These are phyloP conservation scores for Stegostoma tigrinum DNA, from an alignment of 2,113 vertebrate genomes.

Conservation along the genomic window DNA sequence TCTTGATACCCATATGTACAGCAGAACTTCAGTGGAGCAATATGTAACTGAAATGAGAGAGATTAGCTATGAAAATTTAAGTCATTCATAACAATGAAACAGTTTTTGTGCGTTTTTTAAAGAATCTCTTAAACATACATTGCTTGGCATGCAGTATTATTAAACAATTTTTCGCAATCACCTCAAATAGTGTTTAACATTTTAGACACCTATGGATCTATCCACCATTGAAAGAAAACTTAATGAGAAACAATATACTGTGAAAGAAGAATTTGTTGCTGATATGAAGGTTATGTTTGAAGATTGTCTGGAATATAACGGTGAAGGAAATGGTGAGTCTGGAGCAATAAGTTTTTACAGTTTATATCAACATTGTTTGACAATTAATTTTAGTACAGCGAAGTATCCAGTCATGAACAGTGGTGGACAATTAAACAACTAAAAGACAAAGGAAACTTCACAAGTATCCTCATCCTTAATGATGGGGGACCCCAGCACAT, in stretches of 20 bases:
- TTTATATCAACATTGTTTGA: not conserved
- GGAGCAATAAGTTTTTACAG: not conserved
- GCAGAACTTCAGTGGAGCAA: not conserved
- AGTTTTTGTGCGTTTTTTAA: not conserved
- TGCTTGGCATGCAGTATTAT: not conserved
- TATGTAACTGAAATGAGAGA: not conserved
- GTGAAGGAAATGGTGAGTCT: conserved; percentile 84
- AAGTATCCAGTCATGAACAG: too few species aligned
- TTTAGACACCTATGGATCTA: conserved; percentile 91
- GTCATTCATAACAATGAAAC: not conserved
- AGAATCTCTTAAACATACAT: not conserved
- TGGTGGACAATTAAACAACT: too few species aligned
- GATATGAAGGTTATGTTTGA: conserved; percentile 97
- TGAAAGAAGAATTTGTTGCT: conserved; percentile 86
- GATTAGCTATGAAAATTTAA: not conserved
- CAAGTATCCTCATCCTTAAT: too few species aligned
- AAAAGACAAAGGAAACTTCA: too few species aligned
- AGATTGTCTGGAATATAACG: conserved; percentile 93
- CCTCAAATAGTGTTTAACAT: not conserved
- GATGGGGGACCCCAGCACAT: too few species aligned
- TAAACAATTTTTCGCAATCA: not conserved
- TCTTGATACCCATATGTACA: not conserved
- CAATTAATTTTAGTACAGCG: not conserved
- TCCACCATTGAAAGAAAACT: conserved; percentile 92
- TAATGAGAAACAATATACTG: conserved; percentile 79